A percentile compares a stretch with the other conserved stretches of the same genome.
phyloP scores from a whole-genome alignment of 2,113 vertebrate genomes.

The Eublepharis macularius region DNA sequence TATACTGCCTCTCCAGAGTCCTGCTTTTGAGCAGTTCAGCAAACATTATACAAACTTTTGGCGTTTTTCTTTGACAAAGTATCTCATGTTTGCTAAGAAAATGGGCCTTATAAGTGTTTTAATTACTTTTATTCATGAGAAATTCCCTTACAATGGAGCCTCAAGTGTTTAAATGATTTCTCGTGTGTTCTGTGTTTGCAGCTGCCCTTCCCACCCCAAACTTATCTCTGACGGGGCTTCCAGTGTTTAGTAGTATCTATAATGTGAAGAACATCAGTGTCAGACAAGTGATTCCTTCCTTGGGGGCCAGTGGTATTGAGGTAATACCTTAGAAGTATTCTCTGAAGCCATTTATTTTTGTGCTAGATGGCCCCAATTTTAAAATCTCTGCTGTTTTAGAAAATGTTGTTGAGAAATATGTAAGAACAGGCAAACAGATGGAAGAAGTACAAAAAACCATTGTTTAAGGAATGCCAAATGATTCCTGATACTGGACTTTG shows the following conservation, averaged over 20 bases:
- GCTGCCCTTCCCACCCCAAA: constrained; percentile 66
- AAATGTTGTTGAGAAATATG: neutral
- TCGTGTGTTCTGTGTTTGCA: constrained; percentile 24
- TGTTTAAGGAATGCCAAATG: neutral
- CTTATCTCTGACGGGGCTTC: constrained; percentile 70
- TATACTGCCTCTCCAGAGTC: too few species aligned
- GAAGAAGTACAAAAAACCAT: neutral
- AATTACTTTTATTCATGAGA: too few species aligned
- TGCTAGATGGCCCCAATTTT: neutral
- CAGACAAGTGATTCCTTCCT: constrained; percentile 48
- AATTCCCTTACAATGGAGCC: too few species aligned
- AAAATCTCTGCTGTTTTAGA: neutral
- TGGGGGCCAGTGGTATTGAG: constrained; percentile 63
- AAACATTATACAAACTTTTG: too few species aligned
- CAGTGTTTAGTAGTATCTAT: constrained; percentile 69
- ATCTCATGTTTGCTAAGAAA: too few species aligned
- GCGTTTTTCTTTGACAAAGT: too few species aligned
- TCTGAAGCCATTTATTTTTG: neutral
- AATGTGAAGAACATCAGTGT: constrained; percentile 38
- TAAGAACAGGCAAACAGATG: neutral
- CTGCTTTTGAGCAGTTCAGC: too few species aligned
- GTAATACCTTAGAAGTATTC: constrained; percentile 47
- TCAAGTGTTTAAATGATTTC: too few species aligned
- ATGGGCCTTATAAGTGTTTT: neutral
- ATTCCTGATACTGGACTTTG: neutral